Evolutionary conservation across 2,888 invertebrate genomes (phyloP).

Genomic region (Limenitis camilla): DNA sequence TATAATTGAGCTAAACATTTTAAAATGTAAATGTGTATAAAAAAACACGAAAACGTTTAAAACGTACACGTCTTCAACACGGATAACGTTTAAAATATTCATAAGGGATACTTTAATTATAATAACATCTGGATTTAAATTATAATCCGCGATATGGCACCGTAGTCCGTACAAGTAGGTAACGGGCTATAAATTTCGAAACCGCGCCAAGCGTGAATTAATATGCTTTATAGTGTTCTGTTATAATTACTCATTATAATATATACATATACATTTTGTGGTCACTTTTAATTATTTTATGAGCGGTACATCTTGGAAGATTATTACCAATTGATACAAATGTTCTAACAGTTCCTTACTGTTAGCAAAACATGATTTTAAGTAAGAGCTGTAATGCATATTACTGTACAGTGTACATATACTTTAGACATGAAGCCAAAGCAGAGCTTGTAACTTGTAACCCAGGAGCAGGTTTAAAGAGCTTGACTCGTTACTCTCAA

Average conservation of each 20-base stretch:
- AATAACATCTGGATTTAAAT: conserved; percentile 24
- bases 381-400: too few relatives aligned
- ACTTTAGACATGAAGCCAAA: too few relatives aligned
- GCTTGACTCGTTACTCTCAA: too few relatives aligned
- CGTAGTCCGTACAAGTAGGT: conserved; percentile 6
- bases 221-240: conserved; percentile 20
- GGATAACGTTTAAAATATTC: conserved; percentile 39
- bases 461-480: too few relatives aligned
- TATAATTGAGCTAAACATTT: conserved; percentile 35
- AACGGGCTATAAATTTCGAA: conserved; percentile 17
- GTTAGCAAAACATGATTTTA: too few relatives aligned
- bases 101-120: conserved; percentile 52
- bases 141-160: conserved; percentile 13
- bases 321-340: background rate
- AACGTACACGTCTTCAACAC: conserved; percentile 26
- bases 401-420: too few relatives aligned
- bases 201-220: conserved; percentile 21
- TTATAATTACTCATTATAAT: conserved; percentile 22
- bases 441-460: too few relatives aligned
- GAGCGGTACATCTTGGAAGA: background rate
- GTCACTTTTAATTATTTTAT: conserved; percentile 9
- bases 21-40: conserved; percentile 49
- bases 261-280: conserved; percentile 5
- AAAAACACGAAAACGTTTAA: conserved; percentile 43
- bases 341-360: too few relatives aligned